Base-by-base conservation (phyloP, 2,888 invertebrate species). In the Resseliella maxima region DNA sequence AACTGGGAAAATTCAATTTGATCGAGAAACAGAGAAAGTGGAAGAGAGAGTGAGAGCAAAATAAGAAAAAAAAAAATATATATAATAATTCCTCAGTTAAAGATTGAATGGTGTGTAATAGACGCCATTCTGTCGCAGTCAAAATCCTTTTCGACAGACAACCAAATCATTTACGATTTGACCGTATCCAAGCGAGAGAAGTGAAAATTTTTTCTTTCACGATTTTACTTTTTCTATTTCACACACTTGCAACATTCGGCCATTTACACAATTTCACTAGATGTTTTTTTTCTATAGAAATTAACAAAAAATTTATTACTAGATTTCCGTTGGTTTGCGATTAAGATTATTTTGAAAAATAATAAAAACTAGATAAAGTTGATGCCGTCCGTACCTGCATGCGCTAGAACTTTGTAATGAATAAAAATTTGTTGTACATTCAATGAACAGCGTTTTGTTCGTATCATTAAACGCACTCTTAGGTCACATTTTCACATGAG, bases 51-150 rank as follows among this genome's bases (percentile, higher is more conserved):
- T 50, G 15, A 50, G 12, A 50, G 18, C 2, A 50, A 50, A 41
- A 8, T 41, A 12, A 18, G 15, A 18, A 50, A 18, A 50, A 50
- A 50, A 50, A 50, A 31, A 72, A 15, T 15, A 3, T 18, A 15
- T 18, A 18, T 50, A 18, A 50, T 12, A 31, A 72, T 72, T 72
- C 72, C 8, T 72, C 35, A 72, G 3, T 72, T n/a, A 38, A 83
- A 85, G 46, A 85, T n/a, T 85, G 45, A 85, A 85, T 85, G 38
- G 85, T 85, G 45, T 45, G 45, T 86, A n/a, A n/a, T n/a, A 45
- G 86, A 86, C 86, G 86, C 86, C 86, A 86, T 86, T 86, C 85
- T 85, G 85, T 85, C 85, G 41, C 85, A 38, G 46, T 46, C 46
- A 86, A 85, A 86, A 86, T 64, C 86, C 85, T 86, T 86, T 86